A percentile compares a stretch with the other conserved stretches of the same genome.
These are phyloP conservation scores for Furcula furcula DNA, from an alignment of 2,888 invertebrate species.

Conservation along the genomic window DNA sequence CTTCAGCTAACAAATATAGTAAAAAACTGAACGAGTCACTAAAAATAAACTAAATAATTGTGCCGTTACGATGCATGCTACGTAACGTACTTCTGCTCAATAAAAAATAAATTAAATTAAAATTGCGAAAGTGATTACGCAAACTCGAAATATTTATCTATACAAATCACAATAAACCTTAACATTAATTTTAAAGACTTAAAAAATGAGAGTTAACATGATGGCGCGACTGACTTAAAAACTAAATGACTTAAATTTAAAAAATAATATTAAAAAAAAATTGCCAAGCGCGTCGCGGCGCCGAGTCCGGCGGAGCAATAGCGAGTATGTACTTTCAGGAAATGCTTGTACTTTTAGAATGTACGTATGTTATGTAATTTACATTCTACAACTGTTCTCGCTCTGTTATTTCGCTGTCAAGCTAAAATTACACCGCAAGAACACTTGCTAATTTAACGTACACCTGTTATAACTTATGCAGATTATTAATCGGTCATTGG, in stretches of 20 bases:
- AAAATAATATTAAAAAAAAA: constrained; percentile 36
- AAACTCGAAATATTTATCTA: constrained; percentile 31
- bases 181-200: constrained; percentile 39
- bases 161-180: constrained; percentile 38
- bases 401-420: constrained; percentile 36
- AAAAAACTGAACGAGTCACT: constrained; percentile 15
- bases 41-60: constrained; percentile 34
- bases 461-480: constrained; percentile 8
- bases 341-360: constrained; percentile 26
- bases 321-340: constrained; percentile 31
- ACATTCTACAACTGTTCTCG: constrained; percentile 34
- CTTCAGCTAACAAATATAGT: no score
- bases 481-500: background rate
- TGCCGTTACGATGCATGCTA: constrained; percentile 25
- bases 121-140: constrained; percentile 33
- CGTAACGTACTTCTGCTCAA: constrained; percentile 31
- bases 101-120: constrained; percentile 34
- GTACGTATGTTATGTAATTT: constrained; percentile 27
- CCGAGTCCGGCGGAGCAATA: constrained; percentile 12
- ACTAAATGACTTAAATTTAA: constrained; percentile 55
- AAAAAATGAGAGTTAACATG: constrained; percentile 55
- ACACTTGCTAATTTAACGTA: no score
- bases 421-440: constrained; percentile 15
- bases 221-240: constrained; percentile 77
- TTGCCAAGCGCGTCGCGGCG: constrained; percentile 42